Percentiles rank a stretch among this genome's conserved stretches.
phyloP scores from a whole-genome alignment of 2,888 invertebrate species.

The Lochmaea crataegi region DNA sequence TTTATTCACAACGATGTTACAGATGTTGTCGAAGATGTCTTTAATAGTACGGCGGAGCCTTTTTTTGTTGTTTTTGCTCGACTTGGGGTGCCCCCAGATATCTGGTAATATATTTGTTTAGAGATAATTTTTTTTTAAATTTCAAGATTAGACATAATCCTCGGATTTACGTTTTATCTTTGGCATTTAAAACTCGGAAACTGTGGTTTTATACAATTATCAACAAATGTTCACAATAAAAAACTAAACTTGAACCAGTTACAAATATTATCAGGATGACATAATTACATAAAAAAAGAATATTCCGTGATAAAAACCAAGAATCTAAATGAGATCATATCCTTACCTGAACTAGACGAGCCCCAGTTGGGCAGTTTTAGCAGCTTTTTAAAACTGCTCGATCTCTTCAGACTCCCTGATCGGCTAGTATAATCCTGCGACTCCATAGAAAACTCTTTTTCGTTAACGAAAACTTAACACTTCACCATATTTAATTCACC shows the following conservation, averaged over 20 bases:
- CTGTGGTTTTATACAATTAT: not conserved
- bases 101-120: too few species aligned
- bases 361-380: conserved; percentile 68
- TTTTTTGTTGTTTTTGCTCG: too few species aligned
- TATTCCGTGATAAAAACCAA: conserved; percentile 1
- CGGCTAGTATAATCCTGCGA: conserved; percentile 59
- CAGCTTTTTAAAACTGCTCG: conserved; percentile 70
- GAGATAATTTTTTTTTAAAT: too few species aligned
- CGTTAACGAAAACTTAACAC: conserved; percentile 28
- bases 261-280: not conserved
- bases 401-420: conserved; percentile 67
- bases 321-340: conserved; percentile 2
- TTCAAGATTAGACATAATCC: not conserved
- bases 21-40: too few species aligned
- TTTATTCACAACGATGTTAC: too few species aligned
- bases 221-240: not conserved
- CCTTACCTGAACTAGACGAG: conserved; percentile 51
- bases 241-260: not conserved
- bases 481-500: conserved; percentile 24
- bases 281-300: conserved; percentile 8
- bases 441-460: conserved; percentile 52
- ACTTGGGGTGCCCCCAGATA: too few species aligned
- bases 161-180: not conserved
- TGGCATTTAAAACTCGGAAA: not conserved
- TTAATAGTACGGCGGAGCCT: too few species aligned